A percentile compares a stretch with the other conserved stretches of the same genome.
Evolutionary conservation across 2,797 vertebrate genomes (phyloP).

Genomic region (Hoplostethus mediterraneus): DNA sequence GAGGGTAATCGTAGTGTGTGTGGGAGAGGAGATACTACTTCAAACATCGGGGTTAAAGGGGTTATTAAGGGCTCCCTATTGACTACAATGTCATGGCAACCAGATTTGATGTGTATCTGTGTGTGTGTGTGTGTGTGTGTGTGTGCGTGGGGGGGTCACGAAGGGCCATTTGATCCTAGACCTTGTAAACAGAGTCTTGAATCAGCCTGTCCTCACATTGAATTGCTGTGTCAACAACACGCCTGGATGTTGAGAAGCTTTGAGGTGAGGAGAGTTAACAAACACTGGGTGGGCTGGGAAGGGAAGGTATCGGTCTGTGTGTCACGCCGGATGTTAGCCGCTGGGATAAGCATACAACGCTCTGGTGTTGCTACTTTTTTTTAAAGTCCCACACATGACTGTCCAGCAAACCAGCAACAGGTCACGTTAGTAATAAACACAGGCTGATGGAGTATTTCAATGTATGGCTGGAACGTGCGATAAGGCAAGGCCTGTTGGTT

Average conservation of each 20-base stretch:
- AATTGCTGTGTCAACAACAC: slow-evolving; percentile 37
- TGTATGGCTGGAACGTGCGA: too few relatives aligned
- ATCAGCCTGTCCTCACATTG: slow-evolving; percentile 8
- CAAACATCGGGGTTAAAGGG: slow-evolving; percentile 10
- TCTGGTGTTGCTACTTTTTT: too few relatives aligned
- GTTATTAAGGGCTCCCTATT: slow-evolving; percentile 16
- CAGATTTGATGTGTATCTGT: slow-evolving; percentile 7
- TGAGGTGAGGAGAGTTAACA: slow-evolving; percentile 11
- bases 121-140: slow-evolving; percentile 8
- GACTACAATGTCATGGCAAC: slow-evolving; percentile 31
- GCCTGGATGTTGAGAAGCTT: slow-evolving; percentile 22
- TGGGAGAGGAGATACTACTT: slow-evolving; percentile 1
- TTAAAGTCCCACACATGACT: too few relatives aligned
- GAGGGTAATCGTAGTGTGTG: background rate
- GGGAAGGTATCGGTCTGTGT: background rate
- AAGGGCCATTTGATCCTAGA: slow-evolving; percentile 21
- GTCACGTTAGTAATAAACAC: too few relatives aligned
- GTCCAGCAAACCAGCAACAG: too few relatives aligned
- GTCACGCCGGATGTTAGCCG: background rate
- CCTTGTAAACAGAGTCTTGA: slow-evolving; percentile 15
- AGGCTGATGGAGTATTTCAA: too few relatives aligned
- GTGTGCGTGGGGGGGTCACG: background rate
- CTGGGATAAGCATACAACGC: too few relatives aligned
- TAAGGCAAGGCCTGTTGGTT: too few relatives aligned
- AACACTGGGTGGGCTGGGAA: slow-evolving; percentile 25